These are phyloP conservation scores for Dendroctonus valens DNA, from an alignment of 1,140 invertebrate genomes.

Conservation along the genomic window DNA sequence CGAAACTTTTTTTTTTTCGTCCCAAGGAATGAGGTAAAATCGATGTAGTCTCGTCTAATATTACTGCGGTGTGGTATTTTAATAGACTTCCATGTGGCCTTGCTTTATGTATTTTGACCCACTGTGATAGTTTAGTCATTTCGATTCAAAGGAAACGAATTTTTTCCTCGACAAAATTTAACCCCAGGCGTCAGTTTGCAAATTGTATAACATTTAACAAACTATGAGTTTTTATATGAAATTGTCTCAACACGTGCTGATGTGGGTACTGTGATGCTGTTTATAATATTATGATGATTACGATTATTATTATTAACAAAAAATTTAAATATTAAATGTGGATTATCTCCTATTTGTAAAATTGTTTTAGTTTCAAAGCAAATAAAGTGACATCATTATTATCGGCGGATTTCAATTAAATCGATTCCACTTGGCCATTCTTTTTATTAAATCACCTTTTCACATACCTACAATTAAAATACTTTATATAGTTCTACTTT, in stretches of 20 bases:
- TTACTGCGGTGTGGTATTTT: constrained; percentile 6
- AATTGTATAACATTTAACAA: constrained; percentile 10
- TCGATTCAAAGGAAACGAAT: constrained; percentile 20
- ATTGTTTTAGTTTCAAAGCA: constrained; percentile 49
- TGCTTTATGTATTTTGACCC: constrained; percentile 33
- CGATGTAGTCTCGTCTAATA: not conserved
- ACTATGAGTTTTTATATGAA: not conserved
- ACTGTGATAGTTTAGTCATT: constrained; percentile 37
- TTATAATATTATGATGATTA: constrained; percentile 19
- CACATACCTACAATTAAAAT: constrained; percentile 3
- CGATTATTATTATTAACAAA: constrained; percentile 4
- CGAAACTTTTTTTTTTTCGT: too few relatives aligned
- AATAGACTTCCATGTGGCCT: constrained; percentile 33
- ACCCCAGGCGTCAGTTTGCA: constrained; percentile 20
- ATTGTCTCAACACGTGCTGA: constrained; percentile 29
- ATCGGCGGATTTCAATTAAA: not conserved
- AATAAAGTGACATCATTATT: constrained; percentile 43
- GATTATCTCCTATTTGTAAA: constrained; percentile 50
- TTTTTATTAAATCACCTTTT: not conserved
- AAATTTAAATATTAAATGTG: constrained; percentile 45
- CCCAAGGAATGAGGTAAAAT: too few relatives aligned
- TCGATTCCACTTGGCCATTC: too few relatives aligned
- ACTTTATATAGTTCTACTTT: constrained; percentile 7
- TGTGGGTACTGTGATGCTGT: constrained; percentile 51
- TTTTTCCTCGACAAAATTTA: constrained; percentile 11